phyloP scores from a whole-genome alignment of 2,113 vertebrate species.

The Psammodynastes pulverulentus region DNA sequence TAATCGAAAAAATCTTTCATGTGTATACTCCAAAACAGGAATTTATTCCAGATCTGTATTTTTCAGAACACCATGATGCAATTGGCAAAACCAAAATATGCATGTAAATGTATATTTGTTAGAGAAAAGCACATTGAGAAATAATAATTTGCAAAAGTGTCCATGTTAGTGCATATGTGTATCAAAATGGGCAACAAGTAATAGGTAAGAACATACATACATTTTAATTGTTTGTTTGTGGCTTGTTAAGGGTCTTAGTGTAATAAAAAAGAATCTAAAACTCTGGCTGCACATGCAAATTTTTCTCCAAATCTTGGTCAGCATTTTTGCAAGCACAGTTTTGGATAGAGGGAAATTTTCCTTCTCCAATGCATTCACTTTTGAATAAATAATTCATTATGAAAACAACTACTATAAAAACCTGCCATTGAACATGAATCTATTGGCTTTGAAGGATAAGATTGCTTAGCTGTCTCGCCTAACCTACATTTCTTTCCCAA shows the following conservation, averaged over 20 bases:
- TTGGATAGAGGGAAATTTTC: background rate
- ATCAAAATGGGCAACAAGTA: background rate
- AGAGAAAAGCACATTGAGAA: background rate
- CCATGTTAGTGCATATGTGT: background rate
- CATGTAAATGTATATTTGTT: background rate
- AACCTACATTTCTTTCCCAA: constrained; percentile 8
- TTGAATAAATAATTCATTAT: constrained; percentile 18
- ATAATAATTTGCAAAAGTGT: background rate
- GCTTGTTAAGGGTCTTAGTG: background rate
- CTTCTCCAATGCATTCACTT: constrained; percentile 2
- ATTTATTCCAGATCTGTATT: background rate
- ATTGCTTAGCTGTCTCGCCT: constrained; percentile 4
- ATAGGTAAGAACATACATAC: background rate
- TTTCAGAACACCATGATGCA: background rate
- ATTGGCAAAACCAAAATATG: background rate
- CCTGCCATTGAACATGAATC: constrained; percentile 3
- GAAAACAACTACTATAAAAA: background rate
- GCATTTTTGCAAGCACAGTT: background rate
- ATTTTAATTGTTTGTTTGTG: background rate
- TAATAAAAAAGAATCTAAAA: background rate
- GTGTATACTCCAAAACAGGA: background rate
- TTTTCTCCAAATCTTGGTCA: background rate
- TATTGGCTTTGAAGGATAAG: constrained; percentile 5
- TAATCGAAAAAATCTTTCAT: background rate
- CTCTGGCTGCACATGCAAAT: background rate